Conservation (phyloP, 1,140 invertebrate genomes). For the Drosophila repleta region DNA sequence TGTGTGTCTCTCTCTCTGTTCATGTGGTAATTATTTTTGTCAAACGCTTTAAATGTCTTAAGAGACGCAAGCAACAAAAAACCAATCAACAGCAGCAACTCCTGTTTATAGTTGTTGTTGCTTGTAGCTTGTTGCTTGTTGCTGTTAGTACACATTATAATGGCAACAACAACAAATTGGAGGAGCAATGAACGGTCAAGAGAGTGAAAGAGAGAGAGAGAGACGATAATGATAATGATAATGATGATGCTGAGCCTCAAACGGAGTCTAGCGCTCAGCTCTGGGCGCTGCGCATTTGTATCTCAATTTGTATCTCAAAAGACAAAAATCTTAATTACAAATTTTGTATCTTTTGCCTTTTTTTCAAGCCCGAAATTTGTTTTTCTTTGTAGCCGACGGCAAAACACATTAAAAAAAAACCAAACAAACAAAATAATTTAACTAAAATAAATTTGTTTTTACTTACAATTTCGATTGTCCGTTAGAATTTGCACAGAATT, state of each 20-base stretch:
- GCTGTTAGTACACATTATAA: conserved; percentile 45
- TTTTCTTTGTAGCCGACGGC: conserved; percentile 21
- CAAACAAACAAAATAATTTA: background rate
- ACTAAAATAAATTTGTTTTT: conserved; percentile 2
- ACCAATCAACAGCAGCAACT: conserved; percentile 46
- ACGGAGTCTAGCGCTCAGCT: conserved; percentile 3
- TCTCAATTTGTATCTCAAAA: conserved; percentile 21
- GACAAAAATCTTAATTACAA: conserved; percentile 34
- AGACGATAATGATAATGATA: conserved; percentile 3
- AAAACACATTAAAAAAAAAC: background rate
- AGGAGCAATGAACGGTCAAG: conserved; percentile 27
- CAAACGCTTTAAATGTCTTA: conserved; percentile 67
- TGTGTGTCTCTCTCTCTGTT: conserved; percentile 50
- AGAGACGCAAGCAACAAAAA: conserved; percentile 34
- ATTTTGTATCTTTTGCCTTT: conserved; percentile 7
- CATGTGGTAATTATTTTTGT: conserved; percentile 75
- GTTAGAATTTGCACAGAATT: conserved; percentile 7
- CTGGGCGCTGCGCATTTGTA: conserved; percentile 8
- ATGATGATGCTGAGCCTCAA: conserved; percentile 6
- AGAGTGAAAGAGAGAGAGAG: background rate
- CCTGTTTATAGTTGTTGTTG: conserved; percentile 48
- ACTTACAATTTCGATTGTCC: conserved; percentile 29
- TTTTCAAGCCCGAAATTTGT: conserved; percentile 7
- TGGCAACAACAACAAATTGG: conserved; percentile 18
- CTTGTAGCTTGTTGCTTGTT: conserved; percentile 41